Base-by-base conservation (phyloP, 2,113 vertebrate species). In the Silurus asotus region DNA sequence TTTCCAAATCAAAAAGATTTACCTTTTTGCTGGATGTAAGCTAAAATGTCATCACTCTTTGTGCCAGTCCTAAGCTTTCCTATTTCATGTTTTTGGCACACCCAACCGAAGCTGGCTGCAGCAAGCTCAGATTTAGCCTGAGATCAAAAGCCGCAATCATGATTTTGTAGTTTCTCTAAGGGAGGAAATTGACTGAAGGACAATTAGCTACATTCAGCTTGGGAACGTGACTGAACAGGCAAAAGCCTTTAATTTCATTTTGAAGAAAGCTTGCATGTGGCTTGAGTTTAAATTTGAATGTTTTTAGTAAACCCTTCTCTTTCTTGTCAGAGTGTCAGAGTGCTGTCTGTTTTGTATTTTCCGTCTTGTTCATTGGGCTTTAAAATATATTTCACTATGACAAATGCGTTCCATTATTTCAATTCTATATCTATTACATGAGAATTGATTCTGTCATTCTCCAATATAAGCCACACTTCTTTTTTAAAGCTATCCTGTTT, bases 1-100 rank as follows among this genome's bases (percentile, higher is more conserved):
- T 89, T 88, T 65, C 84, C 82, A 89, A 84, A 88, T 91, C 83
- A 84, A 87, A 82, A 84, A 78, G 84, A 86, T 89, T 92, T 87
- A 74, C 72, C 80, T 90, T 86, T 65, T 58, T 55, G 67, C 45
- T 53, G 83, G 64, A 81, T 83, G 87, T 59, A 61, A 79, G n/a
- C 20, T 28, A 53, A 85, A 88, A 84, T 86, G 79, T 72, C 85
- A 56, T 83, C 45, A 56, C 69, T 86, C 53, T 45, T 78, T 78
- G 45, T 84, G 84, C 86, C 75, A 70, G 67, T 28, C 74, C 65
- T 28, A 64, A 81, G 84, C 69, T 77, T 78, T 85, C 67, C 51
- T 51, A 84, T 53, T 25, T 53, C 51, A 83, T 80, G 77, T 70
- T 88, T 17, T 76, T 92, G 89, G 83, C 87, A 83, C 9, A 72